Evolutionary conservation across 1,140 invertebrate genomes (phyloP).

Genomic region (Macrotrachela quadricornifera): DNA sequence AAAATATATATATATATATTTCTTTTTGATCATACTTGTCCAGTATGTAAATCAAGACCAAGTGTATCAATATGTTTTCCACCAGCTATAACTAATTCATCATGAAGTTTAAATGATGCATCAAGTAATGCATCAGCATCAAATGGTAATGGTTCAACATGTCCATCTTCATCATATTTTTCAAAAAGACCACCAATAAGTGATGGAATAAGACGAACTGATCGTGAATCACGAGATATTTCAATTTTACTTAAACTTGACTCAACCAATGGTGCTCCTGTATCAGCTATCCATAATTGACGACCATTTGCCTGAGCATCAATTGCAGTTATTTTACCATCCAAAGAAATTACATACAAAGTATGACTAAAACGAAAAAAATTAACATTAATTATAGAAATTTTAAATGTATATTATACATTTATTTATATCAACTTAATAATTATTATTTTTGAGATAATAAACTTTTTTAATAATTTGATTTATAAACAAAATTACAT

Average conservation of each 20-base stretch:
- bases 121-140: slow-evolving; percentile 60
- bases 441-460: too few relatives aligned
- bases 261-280: slow-evolving; percentile 49
- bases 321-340: slow-evolving; percentile 58
- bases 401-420: too few relatives aligned
- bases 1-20: too few relatives aligned
- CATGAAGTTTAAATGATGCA: slow-evolving; percentile 53
- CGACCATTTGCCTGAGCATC: slow-evolving; percentile 44
- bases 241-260: slow-evolving; percentile 61
- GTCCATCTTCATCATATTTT: slow-evolving; percentile 64
- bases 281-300: slow-evolving; percentile 49
- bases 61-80: too few relatives aligned
- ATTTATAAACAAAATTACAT: too few relatives aligned
- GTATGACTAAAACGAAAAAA: too few relatives aligned
- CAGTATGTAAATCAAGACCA: too few relatives aligned
- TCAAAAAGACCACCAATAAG: slow-evolving; percentile 67
- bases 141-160: slow-evolving; percentile 48
- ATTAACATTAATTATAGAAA: too few relatives aligned
- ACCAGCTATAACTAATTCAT: slow-evolving; percentile 61
- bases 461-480: too few relatives aligned
- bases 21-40: too few relatives aligned
- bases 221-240: slow-evolving; percentile 30
- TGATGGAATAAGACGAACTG: slow-evolving; percentile 58
- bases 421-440: too few relatives aligned
- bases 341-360: slow-evolving; percentile 49